phyloP scores from a whole-genome alignment of 2,797 vertebrate genomes.

The Jordanella pulchra region DNA sequence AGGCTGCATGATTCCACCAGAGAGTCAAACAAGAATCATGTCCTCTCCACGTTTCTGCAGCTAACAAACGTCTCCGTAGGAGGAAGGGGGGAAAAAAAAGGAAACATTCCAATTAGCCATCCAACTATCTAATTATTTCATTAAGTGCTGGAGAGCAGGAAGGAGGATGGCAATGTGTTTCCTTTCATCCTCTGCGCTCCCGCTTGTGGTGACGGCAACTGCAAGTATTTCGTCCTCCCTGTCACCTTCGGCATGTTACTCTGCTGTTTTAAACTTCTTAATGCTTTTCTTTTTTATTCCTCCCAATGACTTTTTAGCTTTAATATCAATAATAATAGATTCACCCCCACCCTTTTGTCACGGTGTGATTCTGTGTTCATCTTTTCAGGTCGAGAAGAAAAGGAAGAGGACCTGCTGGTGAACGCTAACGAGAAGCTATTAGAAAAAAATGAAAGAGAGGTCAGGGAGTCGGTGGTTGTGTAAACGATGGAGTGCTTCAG shows the following conservation, averaged over 20 bases:
- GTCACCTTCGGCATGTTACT: not conserved
- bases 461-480: slow-evolving; percentile 16
- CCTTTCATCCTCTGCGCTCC: slow-evolving; percentile 40
- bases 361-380: not conserved
- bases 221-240: slow-evolving; percentile 40
- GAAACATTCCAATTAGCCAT: slow-evolving; percentile 64
- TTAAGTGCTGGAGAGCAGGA: slow-evolving; percentile 67
- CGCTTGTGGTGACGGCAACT: slow-evolving; percentile 48
- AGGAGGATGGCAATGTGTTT: slow-evolving; percentile 57
- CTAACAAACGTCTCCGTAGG: slow-evolving; percentile 45
- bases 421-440: slow-evolving; percentile 53
- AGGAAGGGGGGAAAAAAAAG: slow-evolving; percentile 42
- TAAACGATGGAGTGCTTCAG: slow-evolving; percentile 15
- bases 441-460: slow-evolving; percentile 54
- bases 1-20: no score
- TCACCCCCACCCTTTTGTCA: not conserved
- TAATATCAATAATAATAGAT: slow-evolving; percentile 4
- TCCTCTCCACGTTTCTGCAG: slow-evolving; percentile 27
- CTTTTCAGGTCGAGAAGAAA: not conserved
- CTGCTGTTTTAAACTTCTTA: slow-evolving; percentile 1
- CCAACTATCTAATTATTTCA: slow-evolving; percentile 76
- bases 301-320: not conserved
- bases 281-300: not conserved
- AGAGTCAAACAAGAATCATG: not conserved
- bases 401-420: slow-evolving; percentile 13